Evolutionary conservation across 2,888 invertebrate species (phyloP).

Genomic region (Acronicta psi): DNA sequence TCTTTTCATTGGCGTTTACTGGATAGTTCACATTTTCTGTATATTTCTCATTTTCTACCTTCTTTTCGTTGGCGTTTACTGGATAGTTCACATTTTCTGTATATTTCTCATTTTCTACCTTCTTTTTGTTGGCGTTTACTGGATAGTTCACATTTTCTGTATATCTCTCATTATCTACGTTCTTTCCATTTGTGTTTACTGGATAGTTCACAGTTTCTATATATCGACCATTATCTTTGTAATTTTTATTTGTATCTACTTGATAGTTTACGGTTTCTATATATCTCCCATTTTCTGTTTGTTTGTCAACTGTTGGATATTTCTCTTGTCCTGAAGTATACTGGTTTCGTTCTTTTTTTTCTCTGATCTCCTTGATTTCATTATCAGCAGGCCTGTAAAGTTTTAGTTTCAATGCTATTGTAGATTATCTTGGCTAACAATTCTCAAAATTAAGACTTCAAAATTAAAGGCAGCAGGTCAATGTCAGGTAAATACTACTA

Average conservation of each 20-base stretch:
- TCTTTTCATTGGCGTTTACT: neutral
- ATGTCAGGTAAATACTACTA: too few species aligned
- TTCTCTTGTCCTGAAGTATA: neutral
- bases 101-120: neutral
- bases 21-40: neutral
- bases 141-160: neutral
- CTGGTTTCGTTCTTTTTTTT: neutral
- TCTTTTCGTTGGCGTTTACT: neutral
- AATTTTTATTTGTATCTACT: neutral
- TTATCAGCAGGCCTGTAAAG: neutral
- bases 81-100: neutral
- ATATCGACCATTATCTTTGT: neutral
- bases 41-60: neutral
- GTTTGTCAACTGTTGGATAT: too few species aligned
- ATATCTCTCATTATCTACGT: neutral
- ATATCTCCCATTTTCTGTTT: neutral
- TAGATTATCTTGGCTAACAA: too few species aligned
- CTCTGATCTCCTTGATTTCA: neutral
- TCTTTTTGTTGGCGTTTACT: neutral
- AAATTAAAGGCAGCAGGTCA: too few species aligned
- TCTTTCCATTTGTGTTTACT: neutral
- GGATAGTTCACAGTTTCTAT: neutral
- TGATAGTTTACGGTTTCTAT: neutral
- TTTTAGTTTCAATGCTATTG: neutral
- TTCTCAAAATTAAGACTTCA: too few species aligned